A percentile compares a stretch with the other conserved stretches of the same genome.
These are phyloP conservation scores for Callorhinus ursinus DNA, from an alignment of 2,113 vertebrate genomes.

Conservation along the genomic window DNA sequence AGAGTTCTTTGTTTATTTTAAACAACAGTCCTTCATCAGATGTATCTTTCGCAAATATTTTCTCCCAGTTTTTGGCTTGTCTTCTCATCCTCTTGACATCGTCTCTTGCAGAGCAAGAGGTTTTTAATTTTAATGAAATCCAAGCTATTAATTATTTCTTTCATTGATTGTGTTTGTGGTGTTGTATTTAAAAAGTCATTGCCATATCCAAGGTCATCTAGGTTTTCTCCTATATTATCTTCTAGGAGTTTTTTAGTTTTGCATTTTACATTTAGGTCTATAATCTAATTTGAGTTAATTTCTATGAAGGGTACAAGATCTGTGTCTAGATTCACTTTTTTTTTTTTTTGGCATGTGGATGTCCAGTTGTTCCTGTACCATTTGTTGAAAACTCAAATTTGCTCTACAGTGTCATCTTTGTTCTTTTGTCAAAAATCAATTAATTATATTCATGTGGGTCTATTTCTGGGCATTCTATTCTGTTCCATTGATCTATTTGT, in stretches of 20 bases:
- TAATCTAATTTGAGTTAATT: not conserved
- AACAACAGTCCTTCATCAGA: not conserved
- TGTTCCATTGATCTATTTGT: not conserved
- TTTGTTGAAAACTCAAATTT: not conserved
- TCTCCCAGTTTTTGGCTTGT: not conserved
- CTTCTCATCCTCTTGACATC: conserved; percentile 13
- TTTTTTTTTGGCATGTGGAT: not conserved
- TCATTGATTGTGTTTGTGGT: not conserved
- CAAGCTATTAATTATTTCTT: not conserved
- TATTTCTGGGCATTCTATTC: not conserved
- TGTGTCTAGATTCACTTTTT: not conserved
- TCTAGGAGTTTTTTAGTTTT: not conserved
- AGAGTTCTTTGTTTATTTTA: not conserved
- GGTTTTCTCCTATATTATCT: not conserved
- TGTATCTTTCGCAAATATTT: not conserved
- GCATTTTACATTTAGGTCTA: not conserved
- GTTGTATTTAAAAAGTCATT: not conserved
- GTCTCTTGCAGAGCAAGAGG: not conserved
- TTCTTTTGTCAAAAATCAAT: not conserved
- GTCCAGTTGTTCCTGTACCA: not conserved
- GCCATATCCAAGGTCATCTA: not conserved
- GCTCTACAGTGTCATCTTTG: not conserved
- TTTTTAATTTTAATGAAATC: conserved; percentile 11
- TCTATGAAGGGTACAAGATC: not conserved
- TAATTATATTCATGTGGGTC: not conserved